Conservation (phyloP, 2,888 invertebrate species). For the Cremastinae sp. region DNA sequence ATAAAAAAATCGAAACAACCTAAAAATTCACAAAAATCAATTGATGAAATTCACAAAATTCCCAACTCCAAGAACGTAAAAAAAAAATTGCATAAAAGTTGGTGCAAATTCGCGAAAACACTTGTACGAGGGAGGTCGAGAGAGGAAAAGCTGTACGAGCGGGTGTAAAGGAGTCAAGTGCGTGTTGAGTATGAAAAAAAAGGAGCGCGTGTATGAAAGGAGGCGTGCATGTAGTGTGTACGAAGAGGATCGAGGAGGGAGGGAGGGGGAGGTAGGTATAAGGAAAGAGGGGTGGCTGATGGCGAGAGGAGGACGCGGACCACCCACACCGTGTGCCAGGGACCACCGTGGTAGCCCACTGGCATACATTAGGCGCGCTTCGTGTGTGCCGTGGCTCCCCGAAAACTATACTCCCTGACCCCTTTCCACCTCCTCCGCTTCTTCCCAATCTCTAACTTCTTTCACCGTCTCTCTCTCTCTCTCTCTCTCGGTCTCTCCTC, state of each 20-base stretch:
- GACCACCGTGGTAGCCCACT: conserved; percentile 80
- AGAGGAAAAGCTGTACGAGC: conserved; percentile 39
- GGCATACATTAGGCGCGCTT: conserved; percentile 79
- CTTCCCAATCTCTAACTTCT: conserved; percentile 52
- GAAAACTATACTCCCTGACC: conserved; percentile 73
- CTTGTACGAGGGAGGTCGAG: background rate
- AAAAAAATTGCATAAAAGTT: too few relatives aligned
- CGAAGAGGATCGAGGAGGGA: conserved; percentile 70
- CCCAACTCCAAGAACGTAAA: too few relatives aligned
- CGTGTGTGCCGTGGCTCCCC: conserved; percentile 70
- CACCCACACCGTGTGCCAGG: conserved; percentile 79
- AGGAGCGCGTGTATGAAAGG: conserved; percentile 20
- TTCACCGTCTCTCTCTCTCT: conserved; percentile 59
- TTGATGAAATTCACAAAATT: too few relatives aligned
- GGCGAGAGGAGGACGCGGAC: conserved; percentile 78
- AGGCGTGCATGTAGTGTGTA: conserved; percentile 35
- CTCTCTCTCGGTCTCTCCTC: conserved; percentile 54
- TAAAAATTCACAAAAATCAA: too few relatives aligned
- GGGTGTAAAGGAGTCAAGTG: conserved; percentile 47
- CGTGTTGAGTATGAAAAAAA: conserved; percentile 39
- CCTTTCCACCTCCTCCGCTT: conserved; percentile 53
- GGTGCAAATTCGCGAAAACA: background rate
- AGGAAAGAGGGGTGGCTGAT: conserved; percentile 75
- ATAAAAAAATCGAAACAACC: too few relatives aligned
- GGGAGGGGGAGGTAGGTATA: conserved; percentile 77